Conservation (phyloP, 2,888 invertebrate genomes). For the Esperia sulphurella region DNA sequence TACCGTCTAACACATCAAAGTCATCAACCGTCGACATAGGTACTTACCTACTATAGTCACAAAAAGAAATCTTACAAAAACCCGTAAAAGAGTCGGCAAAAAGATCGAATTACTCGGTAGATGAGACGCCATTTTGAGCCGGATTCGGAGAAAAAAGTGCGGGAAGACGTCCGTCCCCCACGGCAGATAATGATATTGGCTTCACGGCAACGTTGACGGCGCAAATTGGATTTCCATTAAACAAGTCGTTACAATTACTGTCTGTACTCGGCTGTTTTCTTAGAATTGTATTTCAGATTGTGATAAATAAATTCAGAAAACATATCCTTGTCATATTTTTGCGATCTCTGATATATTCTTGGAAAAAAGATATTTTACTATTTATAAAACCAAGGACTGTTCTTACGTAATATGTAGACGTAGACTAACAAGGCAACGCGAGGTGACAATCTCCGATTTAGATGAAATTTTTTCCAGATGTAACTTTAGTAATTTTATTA, state of each 20-base stretch:
- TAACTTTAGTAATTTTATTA: too few species aligned
- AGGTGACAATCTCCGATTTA: too few species aligned
- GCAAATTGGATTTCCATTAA: slow-evolving; percentile 63
- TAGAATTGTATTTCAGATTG: neutral
- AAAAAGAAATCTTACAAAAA: slow-evolving; percentile 1
- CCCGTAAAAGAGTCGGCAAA: neutral
- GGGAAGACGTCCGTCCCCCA: neutral
- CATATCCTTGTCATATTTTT: too few species aligned
- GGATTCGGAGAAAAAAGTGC: neutral
- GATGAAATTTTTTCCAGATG: too few species aligned
- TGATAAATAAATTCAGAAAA: neutral
- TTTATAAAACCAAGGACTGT: too few species aligned
- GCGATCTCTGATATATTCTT: too few species aligned
- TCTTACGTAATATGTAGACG: too few species aligned
- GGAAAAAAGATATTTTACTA: too few species aligned
- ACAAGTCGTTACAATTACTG: slow-evolving; percentile 56
- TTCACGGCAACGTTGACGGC: slow-evolving; percentile 24
- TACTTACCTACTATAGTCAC: too few species aligned
- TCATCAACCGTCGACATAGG: too few species aligned
- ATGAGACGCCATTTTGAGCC: slow-evolving; percentile 26
- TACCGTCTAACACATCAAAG: too few species aligned
- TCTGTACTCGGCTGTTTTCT: neutral
- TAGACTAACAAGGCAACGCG: too few species aligned
- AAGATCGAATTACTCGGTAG: slow-evolving; percentile 36
- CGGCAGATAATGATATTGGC: slow-evolving; percentile 8